Evolutionary conservation across 2,797 vertebrate species (phyloP), one percentile per base, ranked within the genome.

Genomic region (Sciurus vulgaris): DNA sequence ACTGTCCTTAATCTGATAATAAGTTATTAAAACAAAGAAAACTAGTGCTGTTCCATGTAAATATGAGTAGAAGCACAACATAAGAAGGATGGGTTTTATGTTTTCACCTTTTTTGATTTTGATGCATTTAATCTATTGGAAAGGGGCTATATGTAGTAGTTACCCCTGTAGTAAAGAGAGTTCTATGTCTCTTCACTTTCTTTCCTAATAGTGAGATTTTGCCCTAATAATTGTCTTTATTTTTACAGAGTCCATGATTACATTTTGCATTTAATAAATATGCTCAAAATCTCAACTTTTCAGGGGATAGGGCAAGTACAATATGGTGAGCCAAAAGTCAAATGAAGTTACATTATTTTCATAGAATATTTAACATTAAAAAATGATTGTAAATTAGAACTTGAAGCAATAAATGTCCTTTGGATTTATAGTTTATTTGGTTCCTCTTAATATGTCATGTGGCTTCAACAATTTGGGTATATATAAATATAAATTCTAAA

Each of bases 401-500:
- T 35, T 72, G 6, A 24, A 73, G 14, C 3, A 88, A 54, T 77
- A 82, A 82, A 14, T 76, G 0, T 51, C 30, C 26, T 94, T 88
- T 76, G 49, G 3, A 65, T 44, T 86, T 89, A 22, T 67, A 35
- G 7, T 3, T 20, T 89, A 30, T 65, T 74, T 14, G 49, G 22
- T 84, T 2, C 12, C 1, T 78, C 41, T 38, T 38, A 63, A 35
- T 73, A 56, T 86, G 83, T 77, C 15, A 63, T 51, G 6, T 87
- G 33, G 6, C 11, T 93, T 92, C 49, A 89, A 11, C 8, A 2
- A 9, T 83, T 41, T 91, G 3, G 49, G 74, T 3, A 96, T 47
- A 94, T 89, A 87, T 86, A 51, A 91, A 44, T 30, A 88, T 59
- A 33, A 72, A 56, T 93, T 97, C 26, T 51, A 89, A n/a, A 59